Evolutionary conservation across 1,140 invertebrate species (phyloP).

Genomic region (Diorhabda elongata): DNA sequence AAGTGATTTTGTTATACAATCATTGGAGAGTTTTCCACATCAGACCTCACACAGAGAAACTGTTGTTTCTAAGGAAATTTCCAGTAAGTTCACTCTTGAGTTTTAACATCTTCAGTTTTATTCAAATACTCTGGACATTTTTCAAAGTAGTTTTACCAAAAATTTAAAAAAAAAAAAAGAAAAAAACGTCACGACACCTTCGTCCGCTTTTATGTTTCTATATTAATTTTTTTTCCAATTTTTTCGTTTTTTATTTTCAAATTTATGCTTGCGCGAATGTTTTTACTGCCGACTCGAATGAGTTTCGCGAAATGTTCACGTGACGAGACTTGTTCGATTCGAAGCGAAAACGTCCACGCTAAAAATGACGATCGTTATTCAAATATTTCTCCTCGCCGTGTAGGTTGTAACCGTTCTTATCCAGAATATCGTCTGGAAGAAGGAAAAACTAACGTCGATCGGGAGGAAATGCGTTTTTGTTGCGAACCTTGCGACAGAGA

Average conservation of each 20-base stretch:
- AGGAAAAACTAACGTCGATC: too few relatives aligned
- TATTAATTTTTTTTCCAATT: not conserved
- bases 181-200: not conserved
- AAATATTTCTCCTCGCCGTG: too few relatives aligned
- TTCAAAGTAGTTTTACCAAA: not conserved
- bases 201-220: not conserved
- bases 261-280: not conserved
- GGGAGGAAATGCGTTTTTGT: constrained; percentile 29
- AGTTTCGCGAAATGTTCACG: not conserved
- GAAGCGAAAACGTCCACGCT: too few relatives aligned
- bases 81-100: not conserved
- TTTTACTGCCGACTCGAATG: not conserved
- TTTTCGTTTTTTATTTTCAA: not conserved
- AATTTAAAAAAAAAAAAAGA: too few relatives aligned
- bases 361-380: too few relatives aligned
- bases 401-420: too few relatives aligned
- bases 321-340: too few relatives aligned
- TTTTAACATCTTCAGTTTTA: not conserved
- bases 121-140: not conserved
- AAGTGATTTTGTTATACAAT: constrained; percentile 13
- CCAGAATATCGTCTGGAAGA: too few relatives aligned
- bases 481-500: constrained; percentile 76
- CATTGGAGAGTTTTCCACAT: constrained; percentile 14
- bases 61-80: not conserved
- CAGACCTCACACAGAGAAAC: not conserved